Conservation (phyloP, 2,113 vertebrate species). For the Crotalus horridus region DNA sequence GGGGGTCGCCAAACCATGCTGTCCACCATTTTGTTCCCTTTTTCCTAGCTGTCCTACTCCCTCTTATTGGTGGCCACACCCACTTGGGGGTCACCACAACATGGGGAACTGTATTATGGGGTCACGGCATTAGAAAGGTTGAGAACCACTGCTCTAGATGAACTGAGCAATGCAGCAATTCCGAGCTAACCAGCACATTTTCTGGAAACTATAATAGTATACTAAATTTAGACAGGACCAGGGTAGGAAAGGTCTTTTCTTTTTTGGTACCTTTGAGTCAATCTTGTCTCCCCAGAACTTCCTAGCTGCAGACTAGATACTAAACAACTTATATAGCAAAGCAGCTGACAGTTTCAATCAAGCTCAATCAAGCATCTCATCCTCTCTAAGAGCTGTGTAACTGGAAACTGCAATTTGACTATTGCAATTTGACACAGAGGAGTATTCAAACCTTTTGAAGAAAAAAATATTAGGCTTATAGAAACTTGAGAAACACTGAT, state of each 20-base stretch:
- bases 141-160: not conserved
- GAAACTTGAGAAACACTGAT: fast-evolving
- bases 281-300: not conserved
- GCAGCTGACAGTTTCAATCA: not conserved
- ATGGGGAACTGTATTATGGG: too few relatives aligned
- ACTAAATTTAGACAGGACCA: not conserved
- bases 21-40: too few relatives aligned
- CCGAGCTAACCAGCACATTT: not conserved
- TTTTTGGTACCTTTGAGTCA: not conserved
- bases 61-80: too few relatives aligned
- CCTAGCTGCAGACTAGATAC: not conserved
- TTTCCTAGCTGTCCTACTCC: too few relatives aligned
- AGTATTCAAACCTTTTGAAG: not conserved
- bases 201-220: not conserved
- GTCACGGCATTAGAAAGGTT: too few relatives aligned
- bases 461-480: not conserved
- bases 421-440: not conserved
- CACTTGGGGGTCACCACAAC: too few relatives aligned
- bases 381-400: not conserved
- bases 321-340: not conserved
- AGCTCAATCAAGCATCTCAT: not conserved
- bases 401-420: not conserved
- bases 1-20: too few relatives aligned
- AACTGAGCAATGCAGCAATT: not conserved
- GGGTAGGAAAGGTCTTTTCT: not conserved